Conservation (phyloP, 2,797 vertebrate species). For the Catharus ustulatus region DNA sequence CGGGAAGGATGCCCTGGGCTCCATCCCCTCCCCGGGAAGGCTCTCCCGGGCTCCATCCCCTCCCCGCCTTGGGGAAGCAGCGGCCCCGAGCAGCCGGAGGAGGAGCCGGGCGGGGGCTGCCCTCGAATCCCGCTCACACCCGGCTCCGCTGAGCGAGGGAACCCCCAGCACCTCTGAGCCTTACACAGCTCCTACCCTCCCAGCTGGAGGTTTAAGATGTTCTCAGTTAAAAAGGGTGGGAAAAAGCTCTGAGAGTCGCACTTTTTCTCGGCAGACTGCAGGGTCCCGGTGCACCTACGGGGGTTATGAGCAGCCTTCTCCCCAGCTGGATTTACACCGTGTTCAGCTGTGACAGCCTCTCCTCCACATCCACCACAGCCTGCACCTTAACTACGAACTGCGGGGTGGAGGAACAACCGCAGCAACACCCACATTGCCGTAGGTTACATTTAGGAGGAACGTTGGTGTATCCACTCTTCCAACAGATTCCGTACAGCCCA, state of each 20-base stretch:
- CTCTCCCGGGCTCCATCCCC: not conserved
- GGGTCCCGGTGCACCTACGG: rapidly evolving
- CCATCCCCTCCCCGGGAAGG: not conserved
- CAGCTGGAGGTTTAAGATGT: rapidly evolving
- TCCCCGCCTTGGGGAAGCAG: not conserved
- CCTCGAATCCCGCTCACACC: not conserved
- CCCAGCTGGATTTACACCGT: rapidly evolving
- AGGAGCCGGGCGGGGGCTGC: not conserved
- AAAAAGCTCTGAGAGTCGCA: rapidly evolving
- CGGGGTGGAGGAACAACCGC: not conserved
- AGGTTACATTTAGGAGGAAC: not conserved
- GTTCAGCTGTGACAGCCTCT: not conserved
- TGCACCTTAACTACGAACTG: rapidly evolving
- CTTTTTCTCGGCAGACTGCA: not conserved
- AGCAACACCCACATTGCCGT: rapidly evolving
- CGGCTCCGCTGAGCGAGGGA: rapidly evolving
- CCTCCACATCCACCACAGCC: not conserved
- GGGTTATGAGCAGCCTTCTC: rapidly evolving
- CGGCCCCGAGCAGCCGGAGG: not conserved
- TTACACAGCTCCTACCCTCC: rapidly evolving
- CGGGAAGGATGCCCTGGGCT: not conserved
- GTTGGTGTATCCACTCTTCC: rapidly evolving
- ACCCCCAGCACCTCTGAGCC: rapidly evolving
- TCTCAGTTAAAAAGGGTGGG: rapidly evolving
- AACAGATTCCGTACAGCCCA: rapidly evolving